Evolutionary conservation across 2,797 vertebrate genomes (phyloP).

Genomic region (Amphiprion clarkii): DNA sequence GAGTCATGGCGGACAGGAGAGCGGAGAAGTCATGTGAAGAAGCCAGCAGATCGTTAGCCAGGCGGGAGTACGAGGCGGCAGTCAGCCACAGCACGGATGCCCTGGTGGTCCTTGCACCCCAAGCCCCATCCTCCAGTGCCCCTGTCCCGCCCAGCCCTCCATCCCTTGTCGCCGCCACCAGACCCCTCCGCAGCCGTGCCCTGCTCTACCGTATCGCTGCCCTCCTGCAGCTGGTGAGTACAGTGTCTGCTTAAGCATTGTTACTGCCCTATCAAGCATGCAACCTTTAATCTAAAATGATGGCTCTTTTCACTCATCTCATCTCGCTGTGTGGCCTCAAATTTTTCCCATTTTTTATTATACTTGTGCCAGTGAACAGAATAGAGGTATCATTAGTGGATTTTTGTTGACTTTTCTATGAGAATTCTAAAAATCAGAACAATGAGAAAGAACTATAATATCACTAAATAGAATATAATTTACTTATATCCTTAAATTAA

Average conservation of each 20-base stretch:
- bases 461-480: neutral
- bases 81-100: conserved; percentile 96
- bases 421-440: neutral
- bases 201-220: conserved; percentile 96
- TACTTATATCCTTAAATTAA: neutral
- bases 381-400: neutral
- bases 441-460: neutral
- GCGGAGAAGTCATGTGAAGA: conserved; percentile 99
- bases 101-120: conserved; percentile 91
- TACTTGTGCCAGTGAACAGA: neutral
- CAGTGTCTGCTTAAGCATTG: neutral
- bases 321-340: neutral
- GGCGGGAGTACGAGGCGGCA: conserved; percentile 95
- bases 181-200: conserved; percentile 92
- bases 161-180: conserved; percentile 66
- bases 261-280: neutral
- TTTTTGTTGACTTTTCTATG: neutral
- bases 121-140: conserved; percentile 83
- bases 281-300: neutral
- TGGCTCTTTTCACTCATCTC: neutral
- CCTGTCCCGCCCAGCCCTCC: conserved; percentile 83
- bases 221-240: conserved; percentile 95
- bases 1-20: conserved; percentile 99
- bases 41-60: conserved; percentile 96
- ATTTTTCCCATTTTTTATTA: neutral